Evolutionary conservation across 2,797 vertebrate species (phyloP).

Genomic region (Liasis olivaceus): DNA sequence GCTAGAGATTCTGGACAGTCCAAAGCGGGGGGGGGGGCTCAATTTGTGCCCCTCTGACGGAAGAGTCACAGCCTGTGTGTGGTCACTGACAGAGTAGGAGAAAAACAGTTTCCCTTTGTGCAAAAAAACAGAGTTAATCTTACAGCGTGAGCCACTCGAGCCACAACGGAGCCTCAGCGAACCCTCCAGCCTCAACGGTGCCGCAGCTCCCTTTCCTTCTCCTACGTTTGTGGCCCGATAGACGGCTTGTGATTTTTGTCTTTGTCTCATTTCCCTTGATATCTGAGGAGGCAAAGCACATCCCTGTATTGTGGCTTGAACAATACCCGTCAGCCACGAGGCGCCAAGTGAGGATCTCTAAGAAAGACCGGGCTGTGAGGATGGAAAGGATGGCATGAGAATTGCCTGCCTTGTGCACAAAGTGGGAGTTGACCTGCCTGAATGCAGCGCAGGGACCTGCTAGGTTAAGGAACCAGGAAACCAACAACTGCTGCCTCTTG

Average conservation of each 20-base stretch:
- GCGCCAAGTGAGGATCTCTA: constrained; percentile 30
- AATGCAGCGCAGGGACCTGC: constrained; percentile 49
- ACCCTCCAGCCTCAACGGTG: not conserved
- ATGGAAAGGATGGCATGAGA: constrained; percentile 48
- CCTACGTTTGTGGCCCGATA: constrained; percentile 26
- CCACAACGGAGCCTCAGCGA: not conserved
- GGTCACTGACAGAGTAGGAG: not conserved
- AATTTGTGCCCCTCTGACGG: too few species aligned
- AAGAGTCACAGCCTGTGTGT: not conserved
- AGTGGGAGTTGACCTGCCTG: constrained; percentile 41
- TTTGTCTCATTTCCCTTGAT: constrained; percentile 57
- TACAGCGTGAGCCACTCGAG: not conserved
- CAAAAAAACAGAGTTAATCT: not conserved
- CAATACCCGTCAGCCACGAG: constrained; percentile 57
- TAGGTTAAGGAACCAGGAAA: constrained; percentile 66
- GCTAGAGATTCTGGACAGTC: too few species aligned
- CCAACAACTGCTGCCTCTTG: constrained; percentile 38
- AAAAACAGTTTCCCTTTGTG: not conserved
- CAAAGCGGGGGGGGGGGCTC: too few species aligned
- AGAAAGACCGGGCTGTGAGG: constrained; percentile 58
- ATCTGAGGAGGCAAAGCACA: constrained; percentile 65
- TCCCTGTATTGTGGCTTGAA: constrained; percentile 64
- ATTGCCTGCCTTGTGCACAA: constrained; percentile 36
- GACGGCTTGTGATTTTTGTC: constrained; percentile 65
- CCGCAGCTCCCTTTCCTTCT: too few species aligned